Conservation (phyloP, 2,888 invertebrate genomes). For the Uropetala carovei region DNA sequence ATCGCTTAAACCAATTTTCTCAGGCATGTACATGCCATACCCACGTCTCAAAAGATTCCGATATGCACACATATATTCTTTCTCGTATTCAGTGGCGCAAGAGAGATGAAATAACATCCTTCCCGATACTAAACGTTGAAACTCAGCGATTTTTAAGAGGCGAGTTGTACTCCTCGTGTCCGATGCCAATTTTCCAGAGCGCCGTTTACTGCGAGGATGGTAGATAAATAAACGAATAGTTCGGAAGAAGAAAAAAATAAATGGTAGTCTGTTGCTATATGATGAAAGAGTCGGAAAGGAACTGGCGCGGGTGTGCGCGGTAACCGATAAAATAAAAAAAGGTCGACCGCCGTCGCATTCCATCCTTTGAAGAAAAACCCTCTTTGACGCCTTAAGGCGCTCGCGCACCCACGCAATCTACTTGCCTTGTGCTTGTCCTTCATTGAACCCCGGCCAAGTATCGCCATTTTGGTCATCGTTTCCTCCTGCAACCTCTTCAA, state of each 20-base stretch:
- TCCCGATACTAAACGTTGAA: neutral
- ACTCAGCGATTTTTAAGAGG: neutral
- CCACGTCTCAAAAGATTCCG: no score
- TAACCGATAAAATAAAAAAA: neutral
- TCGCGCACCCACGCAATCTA: conserved; percentile 15
- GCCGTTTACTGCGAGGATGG: neutral
- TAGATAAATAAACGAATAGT: neutral
- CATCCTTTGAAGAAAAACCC: neutral
- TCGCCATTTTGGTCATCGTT: conserved; percentile 97
- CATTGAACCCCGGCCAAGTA: conserved; percentile 95
- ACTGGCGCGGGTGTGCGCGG: neutral
- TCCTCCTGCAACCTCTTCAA: conserved; percentile 94
- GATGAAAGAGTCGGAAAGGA: neutral
- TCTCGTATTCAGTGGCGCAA: no score
- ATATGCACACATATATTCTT: no score
- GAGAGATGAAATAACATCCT: no score
- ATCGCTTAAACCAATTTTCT: no score
- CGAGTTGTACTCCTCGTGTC: neutral
- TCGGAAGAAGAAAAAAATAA: neutral
- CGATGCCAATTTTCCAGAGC: neutral
- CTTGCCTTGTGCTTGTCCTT: conserved; percentile 91
- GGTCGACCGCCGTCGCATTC: neutral
- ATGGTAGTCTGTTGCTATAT: neutral
- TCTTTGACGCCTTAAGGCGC: neutral
- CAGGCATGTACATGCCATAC: no score